Evolutionary conservation across 2,797 vertebrate species (phyloP).

Genomic region (Phrynocephalus forsythii): DNA sequence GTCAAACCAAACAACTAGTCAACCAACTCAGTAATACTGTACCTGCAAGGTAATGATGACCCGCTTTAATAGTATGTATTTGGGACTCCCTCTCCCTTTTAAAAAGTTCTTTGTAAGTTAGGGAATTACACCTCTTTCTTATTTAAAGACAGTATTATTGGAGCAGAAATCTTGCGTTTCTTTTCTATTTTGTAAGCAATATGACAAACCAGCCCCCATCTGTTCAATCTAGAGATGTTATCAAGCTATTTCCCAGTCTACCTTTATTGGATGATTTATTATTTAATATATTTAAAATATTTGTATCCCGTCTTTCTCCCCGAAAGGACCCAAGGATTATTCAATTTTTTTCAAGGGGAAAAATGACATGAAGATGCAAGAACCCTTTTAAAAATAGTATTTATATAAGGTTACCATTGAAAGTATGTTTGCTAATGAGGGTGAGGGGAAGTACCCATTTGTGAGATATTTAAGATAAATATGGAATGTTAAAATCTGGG

Average conservation of each 20-base stretch:
- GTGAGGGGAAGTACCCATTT: background rate
- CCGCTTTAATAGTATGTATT: background rate
- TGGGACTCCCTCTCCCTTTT: background rate
- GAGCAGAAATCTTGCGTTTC: too few species aligned
- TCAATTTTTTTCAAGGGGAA: too few species aligned
- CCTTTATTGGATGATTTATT: background rate
- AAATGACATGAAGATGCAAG: background rate
- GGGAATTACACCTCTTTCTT: background rate
- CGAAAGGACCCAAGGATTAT: too few species aligned
- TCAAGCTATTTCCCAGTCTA: background rate
- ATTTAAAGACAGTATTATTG: background rate
- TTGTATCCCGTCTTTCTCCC: too few species aligned
- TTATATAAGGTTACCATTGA: background rate
- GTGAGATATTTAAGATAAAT: too few species aligned
- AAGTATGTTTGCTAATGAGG: background rate
- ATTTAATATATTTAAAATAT: too few species aligned
- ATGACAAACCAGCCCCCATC: background rate
- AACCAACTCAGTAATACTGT: too few species aligned
- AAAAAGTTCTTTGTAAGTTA: background rate
- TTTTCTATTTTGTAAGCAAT: background rate
- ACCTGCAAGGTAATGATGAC: too few species aligned
- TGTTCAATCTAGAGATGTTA: background rate
- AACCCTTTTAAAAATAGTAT: background rate
- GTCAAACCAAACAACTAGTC: too few species aligned
- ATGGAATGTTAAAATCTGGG: too few species aligned